These are phyloP conservation scores for Okamejei kenojei DNA, from an alignment of 2,797 vertebrate species.

Conservation along the genomic window DNA sequence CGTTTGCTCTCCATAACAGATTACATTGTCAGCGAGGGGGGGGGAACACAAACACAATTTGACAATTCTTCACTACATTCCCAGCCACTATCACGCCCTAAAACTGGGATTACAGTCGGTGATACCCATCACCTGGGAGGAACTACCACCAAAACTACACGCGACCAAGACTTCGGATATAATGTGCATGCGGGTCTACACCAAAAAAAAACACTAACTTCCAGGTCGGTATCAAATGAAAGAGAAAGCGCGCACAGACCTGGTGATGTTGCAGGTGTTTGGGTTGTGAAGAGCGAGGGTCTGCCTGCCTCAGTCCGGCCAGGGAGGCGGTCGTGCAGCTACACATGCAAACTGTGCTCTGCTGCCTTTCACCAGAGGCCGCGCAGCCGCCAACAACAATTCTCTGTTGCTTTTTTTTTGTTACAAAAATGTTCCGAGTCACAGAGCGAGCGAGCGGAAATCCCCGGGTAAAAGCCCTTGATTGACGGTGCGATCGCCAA, in stretches of 20 bases:
- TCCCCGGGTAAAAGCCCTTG: background rate
- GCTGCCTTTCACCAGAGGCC: background rate
- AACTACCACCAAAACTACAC: background rate
- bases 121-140: background rate
- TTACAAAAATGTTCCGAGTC: slow-evolving; percentile 40
- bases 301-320: background rate
- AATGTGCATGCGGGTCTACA: background rate
- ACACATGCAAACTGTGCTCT: no score
- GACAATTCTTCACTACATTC: background rate
- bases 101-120: background rate
- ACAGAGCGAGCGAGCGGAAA: slow-evolving; percentile 35
- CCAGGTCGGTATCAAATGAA: background rate
- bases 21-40: background rate
- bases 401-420: background rate
- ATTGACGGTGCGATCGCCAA: background rate
- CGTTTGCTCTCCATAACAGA: no score
- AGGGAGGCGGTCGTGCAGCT: background rate
- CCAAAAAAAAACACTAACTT: no score
- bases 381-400: background rate
- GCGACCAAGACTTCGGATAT: background rate
- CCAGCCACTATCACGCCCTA: background rate
- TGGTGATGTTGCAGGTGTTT: background rate
- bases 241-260: slow-evolving; percentile 1
- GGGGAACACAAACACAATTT: no score
- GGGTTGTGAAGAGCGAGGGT: background rate